A percentile compares a stretch with the other conserved stretches of the same genome.
Evolutionary conservation across 2,797 vertebrate species (phyloP).

Genomic region (Geotria australis): DNA sequence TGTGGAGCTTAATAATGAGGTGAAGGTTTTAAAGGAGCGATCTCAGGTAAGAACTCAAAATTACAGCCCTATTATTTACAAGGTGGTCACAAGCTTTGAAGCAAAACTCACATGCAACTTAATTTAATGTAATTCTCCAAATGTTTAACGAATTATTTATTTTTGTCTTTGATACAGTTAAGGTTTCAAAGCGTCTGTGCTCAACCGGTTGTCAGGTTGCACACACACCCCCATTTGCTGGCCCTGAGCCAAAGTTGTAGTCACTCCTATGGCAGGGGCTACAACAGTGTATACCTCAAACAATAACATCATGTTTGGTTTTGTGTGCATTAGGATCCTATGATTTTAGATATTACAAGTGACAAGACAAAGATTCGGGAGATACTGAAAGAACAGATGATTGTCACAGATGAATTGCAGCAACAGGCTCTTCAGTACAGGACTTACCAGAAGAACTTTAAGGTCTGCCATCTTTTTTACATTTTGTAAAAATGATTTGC

Average conservation of each 20-base stretch:
- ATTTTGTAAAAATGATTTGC: no score
- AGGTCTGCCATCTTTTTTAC: conserved; percentile 12
- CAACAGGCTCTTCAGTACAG: conserved; percentile 21
- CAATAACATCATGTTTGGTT: not conserved
- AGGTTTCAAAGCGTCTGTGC: not conserved
- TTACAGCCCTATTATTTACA: not conserved
- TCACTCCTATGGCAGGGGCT: not conserved
- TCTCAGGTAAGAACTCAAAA: conserved; percentile 15
- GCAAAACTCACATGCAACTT: no score
- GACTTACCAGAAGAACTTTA: conserved; percentile 41
- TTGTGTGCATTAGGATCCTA: conserved; percentile 17
- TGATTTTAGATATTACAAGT: conserved; percentile 23
- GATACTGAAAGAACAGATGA: conserved; percentile 18
- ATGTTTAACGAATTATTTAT: no score
- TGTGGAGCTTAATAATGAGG: conserved; percentile 17
- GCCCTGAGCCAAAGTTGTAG: not conserved
- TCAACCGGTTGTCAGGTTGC: not conserved
- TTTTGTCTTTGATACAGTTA: no score
- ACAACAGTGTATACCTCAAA: not conserved
- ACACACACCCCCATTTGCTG: not conserved
- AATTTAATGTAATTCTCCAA: no score
- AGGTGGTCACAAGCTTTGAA: no score
- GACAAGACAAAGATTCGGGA: conserved; percentile 15
- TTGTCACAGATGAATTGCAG: conserved; percentile 25
- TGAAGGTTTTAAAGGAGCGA: conserved; percentile 13